These are phyloP conservation scores for Drosophila nigricruria DNA, from an alignment of 2,888 invertebrate genomes.

Conservation along the genomic window DNA sequence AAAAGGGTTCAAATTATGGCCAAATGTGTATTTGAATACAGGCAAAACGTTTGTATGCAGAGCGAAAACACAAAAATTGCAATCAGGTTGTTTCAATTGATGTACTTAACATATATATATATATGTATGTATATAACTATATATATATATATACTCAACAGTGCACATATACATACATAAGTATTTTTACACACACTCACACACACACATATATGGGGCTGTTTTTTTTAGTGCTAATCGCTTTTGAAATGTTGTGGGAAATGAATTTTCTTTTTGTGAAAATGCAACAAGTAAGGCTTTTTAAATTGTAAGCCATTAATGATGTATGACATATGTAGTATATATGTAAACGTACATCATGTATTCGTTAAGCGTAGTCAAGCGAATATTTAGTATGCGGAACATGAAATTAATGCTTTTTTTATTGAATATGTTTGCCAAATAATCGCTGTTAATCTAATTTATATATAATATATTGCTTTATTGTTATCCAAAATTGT, in stretches of 20 bases:
- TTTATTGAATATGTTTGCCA: conserved; percentile 24
- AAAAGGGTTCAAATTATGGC: conserved; percentile 1
- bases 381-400: conserved; percentile 19
- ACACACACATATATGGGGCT: conserved; percentile 48
- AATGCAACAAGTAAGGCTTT: conserved; percentile 67
- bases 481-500: conserved; percentile 73
- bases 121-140: conserved; percentile 21
- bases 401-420: conserved; percentile 28
- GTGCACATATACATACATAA: conserved; percentile 35
- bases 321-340: not conserved
- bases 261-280: conserved; percentile 41
- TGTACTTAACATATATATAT: conserved; percentile 50
- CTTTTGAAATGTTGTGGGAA: conserved; percentile 57
- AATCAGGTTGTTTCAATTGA: conserved; percentile 69
- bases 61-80: conserved; percentile 37
- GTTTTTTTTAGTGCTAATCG: conserved; percentile 67
- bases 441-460: conserved; percentile 40
- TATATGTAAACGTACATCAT: conserved; percentile 1
- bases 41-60: not conserved
- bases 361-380: conserved; percentile 34
- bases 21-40: conserved; percentile 24
- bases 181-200: conserved; percentile 43
- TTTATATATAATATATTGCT: conserved; percentile 65
- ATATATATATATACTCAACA: conserved; percentile 41
- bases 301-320: conserved; percentile 46